Percentiles rank a stretch among this genome's conserved stretches.
Evolutionary conservation across 2,888 invertebrate genomes (phyloP).

Genomic region (Acanthosepion pharaonis): DNA sequence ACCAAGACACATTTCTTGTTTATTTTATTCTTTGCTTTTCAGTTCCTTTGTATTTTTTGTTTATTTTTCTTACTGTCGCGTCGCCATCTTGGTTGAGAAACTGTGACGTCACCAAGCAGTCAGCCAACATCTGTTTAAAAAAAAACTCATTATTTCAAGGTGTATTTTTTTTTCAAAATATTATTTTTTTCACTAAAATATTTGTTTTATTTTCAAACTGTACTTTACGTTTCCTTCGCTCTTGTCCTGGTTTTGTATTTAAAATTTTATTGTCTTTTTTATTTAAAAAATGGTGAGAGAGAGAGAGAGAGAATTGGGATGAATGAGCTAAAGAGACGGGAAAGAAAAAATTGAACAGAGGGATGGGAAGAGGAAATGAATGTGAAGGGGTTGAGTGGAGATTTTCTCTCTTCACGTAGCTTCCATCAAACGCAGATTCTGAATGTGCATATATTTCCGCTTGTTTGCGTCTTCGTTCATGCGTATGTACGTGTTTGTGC

Average conservation of each 20-base stretch:
- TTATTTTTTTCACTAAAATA: neutral
- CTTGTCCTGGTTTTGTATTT: slow-evolving; percentile 5
- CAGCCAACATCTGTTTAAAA: neutral
- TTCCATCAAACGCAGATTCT: slow-evolving; percentile 16
- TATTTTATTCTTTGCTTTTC: neutral
- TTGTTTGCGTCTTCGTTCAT: neutral
- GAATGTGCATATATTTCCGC: slow-evolving; percentile 24
- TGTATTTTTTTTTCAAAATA: neutral
- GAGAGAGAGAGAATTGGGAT: neutral
- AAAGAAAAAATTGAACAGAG: neutral
- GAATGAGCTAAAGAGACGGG: too few species aligned
- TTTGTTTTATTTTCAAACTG: neutral
- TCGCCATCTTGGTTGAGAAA: neutral
- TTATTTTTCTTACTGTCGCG: neutral
- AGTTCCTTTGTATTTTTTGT: neutral
- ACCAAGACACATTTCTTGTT: neutral
- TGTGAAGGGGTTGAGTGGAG: neutral
- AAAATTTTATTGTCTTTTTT: neutral
- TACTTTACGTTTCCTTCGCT: neutral
- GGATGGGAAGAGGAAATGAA: neutral
- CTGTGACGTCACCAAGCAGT: neutral
- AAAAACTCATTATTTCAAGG: neutral
- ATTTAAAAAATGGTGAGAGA: neutral
- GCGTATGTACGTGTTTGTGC: neutral
- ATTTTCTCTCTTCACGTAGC: neutral